These are phyloP conservation scores for Andrena bucephala DNA, from an alignment of 2,888 invertebrate genomes.

Conservation along the genomic window DNA sequence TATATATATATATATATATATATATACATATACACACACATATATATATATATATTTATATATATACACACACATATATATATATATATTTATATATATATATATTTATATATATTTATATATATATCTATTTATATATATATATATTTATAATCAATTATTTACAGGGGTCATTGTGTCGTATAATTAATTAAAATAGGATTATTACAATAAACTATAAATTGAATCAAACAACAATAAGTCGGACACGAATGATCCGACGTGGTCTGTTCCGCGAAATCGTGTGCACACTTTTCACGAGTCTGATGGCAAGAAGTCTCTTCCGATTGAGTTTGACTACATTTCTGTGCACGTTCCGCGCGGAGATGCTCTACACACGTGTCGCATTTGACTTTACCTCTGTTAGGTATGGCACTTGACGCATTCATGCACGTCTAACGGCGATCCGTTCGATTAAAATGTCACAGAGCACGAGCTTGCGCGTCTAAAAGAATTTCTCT, in stretches of 20 bases:
- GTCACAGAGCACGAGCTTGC: conserved; percentile 3
- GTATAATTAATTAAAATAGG: conserved; percentile 78
- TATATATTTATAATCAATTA: conserved; percentile 75
- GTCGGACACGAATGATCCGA: conserved; percentile 57
- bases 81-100: conserved; percentile 70
- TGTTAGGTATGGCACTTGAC: conserved; percentile 81
- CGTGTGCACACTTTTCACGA: conserved; percentile 52
- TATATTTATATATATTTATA: conserved; percentile 58
- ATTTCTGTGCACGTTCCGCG: conserved; percentile 38
- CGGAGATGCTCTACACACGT: conserved; percentile 49
- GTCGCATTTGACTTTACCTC: conserved; percentile 61
- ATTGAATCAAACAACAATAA: conserved; percentile 82
- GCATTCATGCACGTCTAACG: conserved; percentile 33
- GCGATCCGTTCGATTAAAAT: conserved; percentile 20
- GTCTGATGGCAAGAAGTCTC: conserved; percentile 72
- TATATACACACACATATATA: conserved; percentile 73
- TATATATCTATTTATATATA: conserved; percentile 69
- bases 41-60: conserved; percentile 70
- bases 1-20: conserved; percentile 50
- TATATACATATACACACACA: conserved; percentile 72
- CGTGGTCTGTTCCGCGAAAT: conserved; percentile 46
- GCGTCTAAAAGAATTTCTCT: conserved; percentile 28
- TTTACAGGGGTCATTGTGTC: conserved; percentile 77
- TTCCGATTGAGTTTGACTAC: conserved; percentile 63
- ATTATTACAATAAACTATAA: conserved; percentile 82